A percentile compares a stretch with the other conserved stretches of the same genome.
Conservation (phyloP, 1,140 invertebrate genomes). For the Triops cancriformis region DNA sequence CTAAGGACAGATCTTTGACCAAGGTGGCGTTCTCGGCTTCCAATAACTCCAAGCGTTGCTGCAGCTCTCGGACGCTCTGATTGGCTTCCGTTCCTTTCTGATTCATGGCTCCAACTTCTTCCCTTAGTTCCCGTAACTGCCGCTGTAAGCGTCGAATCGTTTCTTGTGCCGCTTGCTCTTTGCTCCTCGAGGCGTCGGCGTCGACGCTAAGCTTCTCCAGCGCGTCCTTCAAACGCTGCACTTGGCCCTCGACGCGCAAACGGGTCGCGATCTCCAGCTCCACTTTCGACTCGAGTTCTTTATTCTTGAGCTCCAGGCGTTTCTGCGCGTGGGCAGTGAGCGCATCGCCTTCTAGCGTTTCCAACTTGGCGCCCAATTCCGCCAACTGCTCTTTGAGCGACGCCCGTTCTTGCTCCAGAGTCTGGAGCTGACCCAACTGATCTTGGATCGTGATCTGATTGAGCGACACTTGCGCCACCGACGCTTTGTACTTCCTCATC, state of each 20-base stretch:
- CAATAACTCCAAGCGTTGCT: slow-evolving; percentile 56
- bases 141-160: slow-evolving; percentile 61
- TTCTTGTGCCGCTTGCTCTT: slow-evolving; percentile 68
- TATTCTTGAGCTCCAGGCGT: slow-evolving; percentile 62
- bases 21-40: slow-evolving; percentile 53
- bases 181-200: slow-evolving; percentile 53
- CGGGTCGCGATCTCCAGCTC: slow-evolving; percentile 57
- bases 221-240: slow-evolving; percentile 69
- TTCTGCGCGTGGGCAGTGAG: slow-evolving; percentile 60
- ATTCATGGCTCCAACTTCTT: slow-evolving; percentile 53
- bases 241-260: slow-evolving; percentile 50
- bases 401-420: slow-evolving; percentile 65
- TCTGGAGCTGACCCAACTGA: slow-evolving; percentile 65
- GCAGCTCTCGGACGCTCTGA: slow-evolving; percentile 57
- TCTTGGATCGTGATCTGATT: slow-evolving; percentile 75
- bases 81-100: slow-evolving; percentile 61
- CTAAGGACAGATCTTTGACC: slow-evolving; percentile 62
- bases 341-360: slow-evolving; percentile 68
- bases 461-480: slow-evolving; percentile 72
- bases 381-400: slow-evolving; percentile 63
- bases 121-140: slow-evolving; percentile 57
- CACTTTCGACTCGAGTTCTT: slow-evolving; percentile 80
- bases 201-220: slow-evolving; percentile 70
- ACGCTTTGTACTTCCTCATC: slow-evolving; percentile 82
- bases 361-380: slow-evolving; percentile 63